Conservation (phyloP, 2,888 invertebrate genomes). For the Oasisia sp. region DNA sequence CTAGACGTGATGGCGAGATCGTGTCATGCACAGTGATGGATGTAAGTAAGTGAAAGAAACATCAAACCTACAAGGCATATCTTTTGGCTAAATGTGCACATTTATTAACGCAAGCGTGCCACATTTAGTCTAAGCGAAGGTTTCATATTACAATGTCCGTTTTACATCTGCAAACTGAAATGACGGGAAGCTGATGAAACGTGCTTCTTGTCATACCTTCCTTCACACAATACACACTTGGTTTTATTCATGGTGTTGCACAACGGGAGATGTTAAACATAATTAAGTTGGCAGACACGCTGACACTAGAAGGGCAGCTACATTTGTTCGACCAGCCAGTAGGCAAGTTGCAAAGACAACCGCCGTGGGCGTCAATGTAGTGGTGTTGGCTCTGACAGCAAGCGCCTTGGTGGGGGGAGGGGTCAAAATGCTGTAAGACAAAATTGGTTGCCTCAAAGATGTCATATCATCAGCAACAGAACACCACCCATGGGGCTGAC, state of each 20-base stretch:
- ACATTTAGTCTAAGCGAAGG: background rate
- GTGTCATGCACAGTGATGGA: background rate
- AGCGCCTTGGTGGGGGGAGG: background rate
- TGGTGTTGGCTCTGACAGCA: background rate
- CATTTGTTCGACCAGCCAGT: background rate
- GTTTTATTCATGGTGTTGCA: background rate
- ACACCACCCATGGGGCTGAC: slow-evolving; percentile 3
- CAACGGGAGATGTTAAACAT: slow-evolving; percentile 6
- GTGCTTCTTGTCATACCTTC: background rate
- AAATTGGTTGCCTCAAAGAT: slow-evolving; percentile 7
- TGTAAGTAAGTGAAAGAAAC: background rate
- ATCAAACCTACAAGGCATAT: background rate
- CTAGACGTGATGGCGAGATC: background rate
- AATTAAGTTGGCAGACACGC: background rate
- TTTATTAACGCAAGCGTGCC: slow-evolving; percentile 1
- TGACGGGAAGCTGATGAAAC: background rate
- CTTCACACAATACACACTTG: background rate
- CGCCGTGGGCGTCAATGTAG: background rate
- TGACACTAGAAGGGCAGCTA: background rate
- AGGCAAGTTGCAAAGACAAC: slow-evolving; percentile 5
- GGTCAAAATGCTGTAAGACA: slow-evolving; percentile 1
- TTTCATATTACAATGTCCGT: background rate
- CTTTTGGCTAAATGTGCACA: background rate
- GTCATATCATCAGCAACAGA: slow-evolving; percentile 17
- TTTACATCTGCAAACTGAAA: background rate